Conservation (phyloP, 2,888 invertebrate species). For the Tribolium freemani region DNA sequence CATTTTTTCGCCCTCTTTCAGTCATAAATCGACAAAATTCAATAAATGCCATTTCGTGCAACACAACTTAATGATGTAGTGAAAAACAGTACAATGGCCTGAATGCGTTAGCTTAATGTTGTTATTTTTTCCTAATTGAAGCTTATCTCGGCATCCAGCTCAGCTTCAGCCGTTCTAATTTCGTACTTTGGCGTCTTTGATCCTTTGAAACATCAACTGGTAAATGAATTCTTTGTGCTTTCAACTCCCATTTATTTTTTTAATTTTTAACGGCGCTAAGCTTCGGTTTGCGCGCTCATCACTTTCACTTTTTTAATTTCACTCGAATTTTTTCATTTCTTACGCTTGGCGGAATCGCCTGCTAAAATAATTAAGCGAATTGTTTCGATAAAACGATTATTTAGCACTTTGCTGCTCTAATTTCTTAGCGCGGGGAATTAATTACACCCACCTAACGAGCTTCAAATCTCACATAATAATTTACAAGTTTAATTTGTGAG, state of each 20-base stretch:
- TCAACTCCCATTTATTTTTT: neutral
- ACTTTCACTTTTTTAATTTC: slow-evolving; percentile 9
- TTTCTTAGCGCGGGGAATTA: slow-evolving; percentile 17
- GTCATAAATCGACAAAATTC: too few relatives aligned
- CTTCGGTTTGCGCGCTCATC: neutral
- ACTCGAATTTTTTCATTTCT: neutral
- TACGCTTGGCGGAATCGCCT: slow-evolving; percentile 5
- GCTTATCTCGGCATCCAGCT: neutral
- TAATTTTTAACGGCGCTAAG: neutral
- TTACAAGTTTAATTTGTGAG: too few relatives aligned
- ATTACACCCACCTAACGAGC: slow-evolving; percentile 11
- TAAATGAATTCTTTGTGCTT: neutral
- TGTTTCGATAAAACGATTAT: slow-evolving; percentile 27
- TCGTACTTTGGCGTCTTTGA: neutral
- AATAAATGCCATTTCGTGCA: too few relatives aligned
- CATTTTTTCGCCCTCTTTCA: neutral
- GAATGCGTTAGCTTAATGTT: neutral
- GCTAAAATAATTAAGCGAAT: slow-evolving; percentile 20
- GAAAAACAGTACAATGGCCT: too few relatives aligned
- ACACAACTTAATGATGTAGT: too few relatives aligned
- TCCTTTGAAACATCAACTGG: neutral
- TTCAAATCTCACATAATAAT: slow-evolving; percentile 5
- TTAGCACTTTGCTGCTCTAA: slow-evolving; percentile 14
- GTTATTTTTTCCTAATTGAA: neutral
- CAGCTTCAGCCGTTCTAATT: neutral